These are phyloP conservation scores for Acropternis orthonyx DNA, from an alignment of 2,797 vertebrate species.

Conservation along the genomic window DNA sequence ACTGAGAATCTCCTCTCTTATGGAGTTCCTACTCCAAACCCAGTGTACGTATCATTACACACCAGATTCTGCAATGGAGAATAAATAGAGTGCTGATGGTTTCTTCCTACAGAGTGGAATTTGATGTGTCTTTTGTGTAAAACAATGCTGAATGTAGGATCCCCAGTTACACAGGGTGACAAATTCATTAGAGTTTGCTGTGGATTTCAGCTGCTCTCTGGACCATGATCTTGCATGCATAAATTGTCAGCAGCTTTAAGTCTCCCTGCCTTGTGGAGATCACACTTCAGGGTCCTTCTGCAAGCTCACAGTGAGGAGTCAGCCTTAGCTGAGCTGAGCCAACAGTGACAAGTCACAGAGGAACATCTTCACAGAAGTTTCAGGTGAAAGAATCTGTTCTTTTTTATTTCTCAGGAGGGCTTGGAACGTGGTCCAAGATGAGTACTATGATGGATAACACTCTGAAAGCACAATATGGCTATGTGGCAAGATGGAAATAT, in stretches of 20 bases:
- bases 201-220: neutral
- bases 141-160: neutral
- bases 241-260: neutral
- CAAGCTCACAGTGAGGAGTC: neutral
- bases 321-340: neutral
- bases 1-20: neutral
- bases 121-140: neutral
- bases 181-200: neutral
- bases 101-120: neutral
- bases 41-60: fast-evolving
- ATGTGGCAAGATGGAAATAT: neutral
- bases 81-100: neutral
- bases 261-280: neutral
- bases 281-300: neutral
- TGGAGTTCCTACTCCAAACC: neutral
- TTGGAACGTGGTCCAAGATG: neutral
- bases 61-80: neutral
- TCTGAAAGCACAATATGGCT: neutral
- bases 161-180: neutral
- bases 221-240: neutral
- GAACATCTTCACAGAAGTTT: neutral
- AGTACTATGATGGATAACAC: neutral
- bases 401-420: neutral
- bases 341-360: neutral
- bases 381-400: neutral